phyloP scores from a whole-genome alignment of 2,113 vertebrate genomes.

The Callopanchax toddi region DNA sequence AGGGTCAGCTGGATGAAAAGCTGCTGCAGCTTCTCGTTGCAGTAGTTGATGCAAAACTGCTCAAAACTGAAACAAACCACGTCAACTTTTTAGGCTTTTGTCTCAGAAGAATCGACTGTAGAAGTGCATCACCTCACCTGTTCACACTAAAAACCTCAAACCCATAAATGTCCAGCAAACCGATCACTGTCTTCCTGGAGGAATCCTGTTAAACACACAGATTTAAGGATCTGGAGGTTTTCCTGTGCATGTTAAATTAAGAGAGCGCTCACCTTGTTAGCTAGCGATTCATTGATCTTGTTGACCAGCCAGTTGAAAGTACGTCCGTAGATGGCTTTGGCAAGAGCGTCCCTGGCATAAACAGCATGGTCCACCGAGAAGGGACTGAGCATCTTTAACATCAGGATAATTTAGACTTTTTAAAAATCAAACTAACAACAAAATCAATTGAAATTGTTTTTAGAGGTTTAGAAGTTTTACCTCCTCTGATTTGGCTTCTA shows the following conservation, averaged over 20 bases:
- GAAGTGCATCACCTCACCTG: slow-evolving; percentile 78
- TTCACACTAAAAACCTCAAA: slow-evolving; percentile 96
- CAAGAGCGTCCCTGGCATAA: slow-evolving; percentile 89
- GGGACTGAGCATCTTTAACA: slow-evolving; percentile 87
- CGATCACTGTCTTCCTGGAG: slow-evolving; percentile 89
- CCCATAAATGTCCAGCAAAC: slow-evolving; percentile 95
- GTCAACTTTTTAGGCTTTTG: neutral
- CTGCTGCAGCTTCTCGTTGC: slow-evolving; percentile 98
- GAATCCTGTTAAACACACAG: slow-evolving; percentile 80
- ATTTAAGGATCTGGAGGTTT: neutral
- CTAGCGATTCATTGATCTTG: slow-evolving; percentile 91
- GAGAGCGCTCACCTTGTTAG: slow-evolving; percentile 83
- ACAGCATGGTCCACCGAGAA: slow-evolving; percentile 88
- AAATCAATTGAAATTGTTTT: neutral
- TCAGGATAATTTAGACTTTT: neutral
- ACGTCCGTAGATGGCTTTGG: slow-evolving; percentile 92
- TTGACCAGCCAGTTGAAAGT: slow-evolving; percentile 95
- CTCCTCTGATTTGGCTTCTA: slow-evolving; percentile 91
- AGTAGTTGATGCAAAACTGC: slow-evolving; percentile 99
- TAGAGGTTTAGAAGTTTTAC: slow-evolving; percentile 64
- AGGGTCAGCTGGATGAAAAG: slow-evolving; percentile 94
- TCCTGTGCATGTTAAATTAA: neutral
- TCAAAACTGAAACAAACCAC: slow-evolving; percentile 86
- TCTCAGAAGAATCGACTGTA: neutral
- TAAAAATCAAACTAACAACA: neutral